Base-by-base conservation (phyloP, 2,797 vertebrate genomes). In the Steatocranus sp. region DNA sequence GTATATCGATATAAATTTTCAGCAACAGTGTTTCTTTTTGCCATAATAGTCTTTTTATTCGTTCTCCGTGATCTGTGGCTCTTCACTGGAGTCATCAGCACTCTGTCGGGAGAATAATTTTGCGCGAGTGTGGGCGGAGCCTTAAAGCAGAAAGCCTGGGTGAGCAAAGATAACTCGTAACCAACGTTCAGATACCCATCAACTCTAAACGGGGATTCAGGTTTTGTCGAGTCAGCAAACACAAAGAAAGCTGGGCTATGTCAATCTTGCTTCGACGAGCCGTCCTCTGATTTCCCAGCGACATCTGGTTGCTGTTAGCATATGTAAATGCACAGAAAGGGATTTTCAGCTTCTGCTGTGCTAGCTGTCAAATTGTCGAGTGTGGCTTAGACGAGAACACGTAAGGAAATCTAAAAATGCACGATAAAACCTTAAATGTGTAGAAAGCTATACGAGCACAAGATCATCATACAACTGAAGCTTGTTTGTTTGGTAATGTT, bases 301-400 rank as follows among this genome's bases (percentile, higher is more conserved):
- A 56, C 43, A 78, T 41, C 18, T 38, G 17, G 36, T 54, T 30
- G 15, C 18, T 53, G 68, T 38, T 27, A 76, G 27, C 20, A 9
- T 8, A 66, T 81, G 48, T 76, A 77, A 81, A 76, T 8, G 43
- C 4, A 63, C 75, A 4, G 51, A 76, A 74, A 25, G 36, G 12
- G 15, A 46, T 80, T 77, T 66, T 81, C 38, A 81, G 68, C 14
- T 73, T 73, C 77, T 77, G 43, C 49, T 36, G 75, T 32, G 38
- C 11, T 17, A 46, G 68, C 51, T 51, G 34, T 73, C 34, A 78
- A 63, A 90, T 43, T 43, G 10, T 7, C 4, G 36, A 82, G 15
- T 61, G 20, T 53, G 56, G 15, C 7, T 54, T 38, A 17, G 9
- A 75, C 36, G 5, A 20, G 18, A 41, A 80, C 9, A 27, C 0